Evolutionary conservation across 2,113 vertebrate species (phyloP).

Genomic region (Oryzias melastigma): DNA sequence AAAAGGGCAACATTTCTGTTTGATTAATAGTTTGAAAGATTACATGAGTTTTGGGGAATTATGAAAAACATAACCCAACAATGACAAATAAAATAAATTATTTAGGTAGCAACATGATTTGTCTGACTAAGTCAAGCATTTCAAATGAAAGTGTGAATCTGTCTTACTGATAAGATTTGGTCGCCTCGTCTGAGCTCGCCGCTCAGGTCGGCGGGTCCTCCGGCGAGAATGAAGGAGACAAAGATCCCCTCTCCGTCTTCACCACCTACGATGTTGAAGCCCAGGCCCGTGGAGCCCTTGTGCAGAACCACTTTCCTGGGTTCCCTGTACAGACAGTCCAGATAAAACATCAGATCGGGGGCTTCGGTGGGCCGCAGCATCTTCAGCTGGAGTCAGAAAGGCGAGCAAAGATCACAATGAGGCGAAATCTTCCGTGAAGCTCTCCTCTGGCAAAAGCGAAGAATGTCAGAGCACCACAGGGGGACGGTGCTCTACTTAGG

Average conservation of each 20-base stretch:
- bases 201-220: constrained; percentile 93
- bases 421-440: constrained; percentile 22
- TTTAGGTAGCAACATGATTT: no score
- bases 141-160: no score
- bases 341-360: constrained; percentile 76
- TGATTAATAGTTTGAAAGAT: no score
- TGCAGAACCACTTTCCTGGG: constrained; percentile 93
- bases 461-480: constrained; percentile 60
- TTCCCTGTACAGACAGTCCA: constrained; percentile 86
- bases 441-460: constrained; percentile 39
- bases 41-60: no score
- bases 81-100: no score
- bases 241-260: constrained; percentile 98
- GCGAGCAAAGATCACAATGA: constrained; percentile 12
- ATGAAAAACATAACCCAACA: no score
- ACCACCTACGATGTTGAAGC: constrained; percentile 96
- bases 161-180: constrained; percentile 92
- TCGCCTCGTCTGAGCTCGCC: constrained; percentile 93
- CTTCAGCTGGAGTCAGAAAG: constrained; percentile 33
- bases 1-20: no score
- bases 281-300: constrained; percentile 94
- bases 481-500: constrained; percentile 75
- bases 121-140: constrained; percentile 26
- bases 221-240: constrained; percentile 96
- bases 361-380: constrained; percentile 72